Conservation (phyloP, 2,113 vertebrate species). For the Pica pica region DNA sequence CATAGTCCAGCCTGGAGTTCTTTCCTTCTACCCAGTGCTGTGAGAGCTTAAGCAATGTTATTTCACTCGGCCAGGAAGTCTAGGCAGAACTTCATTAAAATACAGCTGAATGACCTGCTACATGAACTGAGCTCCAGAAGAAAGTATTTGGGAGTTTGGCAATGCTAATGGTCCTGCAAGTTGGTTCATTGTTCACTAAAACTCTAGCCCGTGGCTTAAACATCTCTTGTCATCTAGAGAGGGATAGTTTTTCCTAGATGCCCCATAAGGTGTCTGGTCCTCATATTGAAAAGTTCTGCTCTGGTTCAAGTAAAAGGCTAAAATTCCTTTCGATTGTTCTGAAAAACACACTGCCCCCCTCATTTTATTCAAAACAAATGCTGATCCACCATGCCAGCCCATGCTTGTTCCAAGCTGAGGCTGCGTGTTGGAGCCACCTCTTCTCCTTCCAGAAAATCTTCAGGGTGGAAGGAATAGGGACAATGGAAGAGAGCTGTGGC, state of each 20-base stretch:
- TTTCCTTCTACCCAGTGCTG: constrained; percentile 45
- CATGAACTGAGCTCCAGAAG: neutral
- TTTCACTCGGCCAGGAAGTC: constrained; percentile 38
- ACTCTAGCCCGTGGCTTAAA: neutral
- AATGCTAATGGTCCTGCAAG: neutral
- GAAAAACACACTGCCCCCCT: fast-evolving
- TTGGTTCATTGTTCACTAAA: neutral
- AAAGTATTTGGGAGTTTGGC: neutral
- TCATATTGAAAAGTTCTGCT: neutral
- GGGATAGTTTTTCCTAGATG: neutral
- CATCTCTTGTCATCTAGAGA: neutral
- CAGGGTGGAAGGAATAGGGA: neutral
- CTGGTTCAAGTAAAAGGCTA: neutral
- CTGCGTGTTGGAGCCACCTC: neutral
- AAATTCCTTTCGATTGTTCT: neutral
- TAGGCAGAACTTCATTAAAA: constrained; percentile 25
- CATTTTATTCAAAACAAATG: neutral
- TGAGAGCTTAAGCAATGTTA: constrained; percentile 50
- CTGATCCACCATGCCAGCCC: neutral
- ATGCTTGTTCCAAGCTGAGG: neutral
- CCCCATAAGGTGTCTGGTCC: neutral
- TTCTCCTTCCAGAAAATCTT: neutral
- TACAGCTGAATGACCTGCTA: neutral
- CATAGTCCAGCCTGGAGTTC: constrained; percentile 39
- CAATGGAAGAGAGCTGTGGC: neutral